Conservation (phyloP, 2,113 vertebrate genomes). For the Epinephelus lanceolatus region DNA sequence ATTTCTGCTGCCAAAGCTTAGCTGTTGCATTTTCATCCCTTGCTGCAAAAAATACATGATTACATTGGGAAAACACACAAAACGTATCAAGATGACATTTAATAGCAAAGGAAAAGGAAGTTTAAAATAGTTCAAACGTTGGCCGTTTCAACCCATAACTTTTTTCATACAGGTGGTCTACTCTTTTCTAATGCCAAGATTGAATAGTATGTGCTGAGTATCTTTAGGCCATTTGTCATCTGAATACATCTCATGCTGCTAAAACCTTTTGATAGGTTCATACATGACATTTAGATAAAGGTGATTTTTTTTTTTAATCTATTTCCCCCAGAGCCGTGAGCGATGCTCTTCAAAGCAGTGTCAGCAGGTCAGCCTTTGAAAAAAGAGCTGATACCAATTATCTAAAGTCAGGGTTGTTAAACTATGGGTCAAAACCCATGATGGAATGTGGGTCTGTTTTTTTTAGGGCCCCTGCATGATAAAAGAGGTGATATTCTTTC, state of each 20-base stretch:
- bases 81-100: neutral
- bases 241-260: neutral
- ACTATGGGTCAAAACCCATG: neutral
- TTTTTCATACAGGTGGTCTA: neutral
- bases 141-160: neutral
- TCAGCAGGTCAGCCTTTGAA: slow-evolving; percentile 32
- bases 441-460: slow-evolving; percentile 31
- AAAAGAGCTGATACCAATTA: slow-evolving; percentile 20
- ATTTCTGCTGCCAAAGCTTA: slow-evolving; percentile 5
- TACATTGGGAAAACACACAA: neutral
- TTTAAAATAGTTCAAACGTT: neutral
- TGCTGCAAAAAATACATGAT: neutral
- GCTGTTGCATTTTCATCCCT: neutral
- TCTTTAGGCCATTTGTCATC: neutral
- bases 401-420: neutral
- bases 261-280: neutral
- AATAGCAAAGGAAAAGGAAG: neutral
- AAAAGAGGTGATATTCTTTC: neutral
- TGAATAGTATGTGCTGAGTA: neutral
- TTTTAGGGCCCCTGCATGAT: slow-evolving; percentile 12
- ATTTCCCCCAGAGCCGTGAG: neutral
- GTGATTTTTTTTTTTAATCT: neutral
- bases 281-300: slow-evolving; percentile 15
- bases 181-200: neutral
- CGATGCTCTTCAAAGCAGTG: neutral